Evolutionary conservation across 2,797 vertebrate species (phyloP).

Genomic region (Leptatherina wallacei): DNA sequence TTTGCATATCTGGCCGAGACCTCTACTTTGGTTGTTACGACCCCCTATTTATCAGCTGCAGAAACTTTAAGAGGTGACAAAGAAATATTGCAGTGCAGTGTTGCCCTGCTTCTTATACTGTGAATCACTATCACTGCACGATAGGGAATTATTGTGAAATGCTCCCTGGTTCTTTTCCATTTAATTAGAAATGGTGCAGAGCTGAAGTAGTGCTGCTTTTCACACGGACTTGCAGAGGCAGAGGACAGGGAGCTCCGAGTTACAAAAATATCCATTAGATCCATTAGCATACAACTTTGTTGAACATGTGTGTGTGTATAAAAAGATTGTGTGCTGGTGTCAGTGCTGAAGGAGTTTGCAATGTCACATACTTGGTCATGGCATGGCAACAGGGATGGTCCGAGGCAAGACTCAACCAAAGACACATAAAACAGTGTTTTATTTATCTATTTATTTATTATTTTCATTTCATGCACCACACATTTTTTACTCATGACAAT

Average conservation of each 20-base stretch:
- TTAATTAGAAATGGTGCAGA: slow-evolving; percentile 57
- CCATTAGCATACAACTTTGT: slow-evolving; percentile 25
- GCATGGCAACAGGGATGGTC: slow-evolving; percentile 26
- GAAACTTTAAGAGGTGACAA: slow-evolving; percentile 41
- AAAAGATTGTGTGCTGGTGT: slow-evolving; percentile 37
- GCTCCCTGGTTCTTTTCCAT: slow-evolving; percentile 41
- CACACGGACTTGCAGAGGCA: slow-evolving; percentile 13
- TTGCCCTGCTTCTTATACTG: slow-evolving; percentile 22
- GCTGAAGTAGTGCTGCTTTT: slow-evolving; percentile 21
- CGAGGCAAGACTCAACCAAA: slow-evolving; percentile 32
- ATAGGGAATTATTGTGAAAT: slow-evolving; percentile 26
- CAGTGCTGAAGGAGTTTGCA: slow-evolving; percentile 37
- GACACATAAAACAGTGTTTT: slow-evolving; percentile 5
- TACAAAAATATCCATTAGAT: slow-evolving; percentile 37
- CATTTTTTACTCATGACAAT: not conserved
- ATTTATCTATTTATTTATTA: too few relatives aligned
- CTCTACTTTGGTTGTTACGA: slow-evolving; percentile 28
- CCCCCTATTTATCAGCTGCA: slow-evolving; percentile 43
- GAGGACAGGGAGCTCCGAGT: not conserved
- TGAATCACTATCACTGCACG: slow-evolving; percentile 38
- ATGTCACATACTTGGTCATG: slow-evolving; percentile 52
- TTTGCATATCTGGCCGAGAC: slow-evolving; percentile 53
- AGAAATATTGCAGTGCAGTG: slow-evolving; percentile 29
- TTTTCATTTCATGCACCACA: slow-evolving; percentile 8
- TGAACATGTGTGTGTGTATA: slow-evolving; percentile 6